phyloP scores from a whole-genome alignment of 1,140 invertebrate species.

The Brachystomella parvula region DNA sequence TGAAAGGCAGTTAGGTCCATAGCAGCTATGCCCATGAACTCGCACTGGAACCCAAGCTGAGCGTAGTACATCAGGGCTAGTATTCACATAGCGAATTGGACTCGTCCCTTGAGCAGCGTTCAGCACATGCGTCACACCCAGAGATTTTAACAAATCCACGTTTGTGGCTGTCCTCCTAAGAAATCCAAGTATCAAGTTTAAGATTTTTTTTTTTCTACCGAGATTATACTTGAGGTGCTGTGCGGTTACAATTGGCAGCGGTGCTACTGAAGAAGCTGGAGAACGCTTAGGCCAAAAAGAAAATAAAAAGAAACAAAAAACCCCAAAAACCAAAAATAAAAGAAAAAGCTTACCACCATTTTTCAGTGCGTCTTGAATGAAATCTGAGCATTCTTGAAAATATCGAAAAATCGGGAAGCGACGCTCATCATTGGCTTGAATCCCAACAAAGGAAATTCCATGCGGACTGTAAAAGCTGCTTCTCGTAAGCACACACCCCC shows the following conservation, averaged over 20 bases:
- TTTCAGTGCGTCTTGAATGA: constrained; percentile 43
- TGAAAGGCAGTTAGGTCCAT: constrained; percentile 42
- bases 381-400: constrained; percentile 42
- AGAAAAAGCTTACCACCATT: constrained; percentile 38
- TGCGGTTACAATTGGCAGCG: no score
- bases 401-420: constrained; percentile 42
- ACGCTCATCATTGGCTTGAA: constrained; percentile 43
- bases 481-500: constrained; percentile 41
- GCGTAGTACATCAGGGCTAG: constrained; percentile 14
- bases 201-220: no score
- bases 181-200: no score
- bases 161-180: constrained; percentile 40
- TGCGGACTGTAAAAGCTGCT: constrained; percentile 40
- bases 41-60: constrained; percentile 14
- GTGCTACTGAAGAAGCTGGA: background rate
- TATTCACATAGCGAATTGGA: constrained; percentile 33
- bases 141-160: constrained; percentile 39
- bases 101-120: constrained; percentile 44
- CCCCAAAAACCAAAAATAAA: no score
- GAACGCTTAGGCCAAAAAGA: background rate
- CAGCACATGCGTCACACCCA: constrained; percentile 46
- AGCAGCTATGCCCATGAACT: constrained; percentile 39
- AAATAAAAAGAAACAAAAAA: no score
- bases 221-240: no score
- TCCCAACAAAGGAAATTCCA: constrained; percentile 43